Percentiles rank a stretch among this genome's conserved stretches.
Evolutionary conservation across 2,113 vertebrate species (phyloP).

Genomic region (Cyphomyrus plagiostoma): DNA sequence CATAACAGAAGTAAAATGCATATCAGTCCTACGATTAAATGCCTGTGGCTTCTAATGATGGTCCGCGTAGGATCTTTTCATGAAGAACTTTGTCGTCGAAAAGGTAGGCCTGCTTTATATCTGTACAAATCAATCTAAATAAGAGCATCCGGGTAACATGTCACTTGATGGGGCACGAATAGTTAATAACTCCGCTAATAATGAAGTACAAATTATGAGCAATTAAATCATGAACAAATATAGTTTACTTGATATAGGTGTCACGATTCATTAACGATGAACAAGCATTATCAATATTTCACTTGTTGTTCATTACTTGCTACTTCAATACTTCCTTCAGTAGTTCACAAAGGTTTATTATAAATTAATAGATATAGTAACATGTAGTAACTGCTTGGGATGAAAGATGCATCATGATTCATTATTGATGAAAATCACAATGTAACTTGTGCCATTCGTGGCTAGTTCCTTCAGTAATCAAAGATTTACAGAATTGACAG

Average conservation of each 20-base stretch:
- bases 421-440: not conserved
- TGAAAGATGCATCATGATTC: not conserved
- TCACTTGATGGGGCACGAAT: not conserved
- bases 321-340: not conserved
- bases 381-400: not conserved
- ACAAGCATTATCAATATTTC: not conserved
- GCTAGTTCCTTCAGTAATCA: too few relatives aligned
- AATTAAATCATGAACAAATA: not conserved
- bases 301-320: not conserved
- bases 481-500: too few relatives aligned
- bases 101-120: constrained; percentile 45
- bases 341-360: not conserved
- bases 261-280: not conserved
- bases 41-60: constrained; percentile 32
- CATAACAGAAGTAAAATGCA: constrained; percentile 31
- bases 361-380: not conserved
- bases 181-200: not conserved
- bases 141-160: not conserved
- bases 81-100: constrained; percentile 44
- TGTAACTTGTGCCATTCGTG: not conserved
- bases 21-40: constrained; percentile 22
- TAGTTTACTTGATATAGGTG: not conserved
- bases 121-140: not conserved
- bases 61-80: constrained; percentile 22
- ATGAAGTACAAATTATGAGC: not conserved